These are phyloP conservation scores for Paralichthys olivaceus DNA, from an alignment of 2,113 vertebrate species.

Conservation along the genomic window DNA sequence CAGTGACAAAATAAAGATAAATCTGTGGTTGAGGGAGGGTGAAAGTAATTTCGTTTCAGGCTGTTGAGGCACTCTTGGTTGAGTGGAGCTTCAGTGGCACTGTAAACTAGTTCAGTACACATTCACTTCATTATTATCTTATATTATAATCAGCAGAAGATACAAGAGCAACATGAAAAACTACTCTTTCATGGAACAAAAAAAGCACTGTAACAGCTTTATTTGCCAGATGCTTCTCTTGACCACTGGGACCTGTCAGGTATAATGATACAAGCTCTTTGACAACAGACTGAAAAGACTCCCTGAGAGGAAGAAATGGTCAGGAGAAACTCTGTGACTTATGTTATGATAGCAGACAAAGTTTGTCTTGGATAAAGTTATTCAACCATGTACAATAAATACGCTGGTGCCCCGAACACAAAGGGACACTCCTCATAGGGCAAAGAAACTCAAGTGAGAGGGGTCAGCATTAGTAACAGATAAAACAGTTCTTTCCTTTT, in stretches of 20 bases:
- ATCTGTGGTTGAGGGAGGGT: neutral
- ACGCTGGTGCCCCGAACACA: conserved; percentile 26
- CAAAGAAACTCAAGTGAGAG: conserved; percentile 23
- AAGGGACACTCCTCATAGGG: conserved; percentile 25
- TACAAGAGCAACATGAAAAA: conserved; percentile 52
- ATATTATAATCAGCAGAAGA: conserved; percentile 25
- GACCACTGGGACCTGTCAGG: conserved; percentile 41
- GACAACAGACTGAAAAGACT: conserved; percentile 22
- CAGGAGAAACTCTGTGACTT: conserved; percentile 48
- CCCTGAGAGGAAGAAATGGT: conserved; percentile 19
- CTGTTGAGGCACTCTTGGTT: conserved; percentile 71
- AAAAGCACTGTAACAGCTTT: conserved; percentile 67
- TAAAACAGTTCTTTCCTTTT: conserved; percentile 30
- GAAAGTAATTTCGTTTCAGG: conserved; percentile 45
- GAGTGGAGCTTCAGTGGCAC: conserved; percentile 71
- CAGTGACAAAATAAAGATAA: neutral
- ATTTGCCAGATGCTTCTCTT: conserved; percentile 49
- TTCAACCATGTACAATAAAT: conserved; percentile 70
- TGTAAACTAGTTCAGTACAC: conserved; percentile 70
- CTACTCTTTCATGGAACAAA: conserved; percentile 55
- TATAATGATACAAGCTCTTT: conserved; percentile 25
- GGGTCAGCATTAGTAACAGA: conserved; percentile 70
- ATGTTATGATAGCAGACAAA: conserved; percentile 39
- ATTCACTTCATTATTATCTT: conserved; percentile 60
- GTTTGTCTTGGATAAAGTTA: conserved; percentile 57